A percentile compares a stretch with the other conserved stretches of the same genome.
Conservation (phyloP, 2,113 vertebrate genomes). For the Serilophus lunatus region DNA sequence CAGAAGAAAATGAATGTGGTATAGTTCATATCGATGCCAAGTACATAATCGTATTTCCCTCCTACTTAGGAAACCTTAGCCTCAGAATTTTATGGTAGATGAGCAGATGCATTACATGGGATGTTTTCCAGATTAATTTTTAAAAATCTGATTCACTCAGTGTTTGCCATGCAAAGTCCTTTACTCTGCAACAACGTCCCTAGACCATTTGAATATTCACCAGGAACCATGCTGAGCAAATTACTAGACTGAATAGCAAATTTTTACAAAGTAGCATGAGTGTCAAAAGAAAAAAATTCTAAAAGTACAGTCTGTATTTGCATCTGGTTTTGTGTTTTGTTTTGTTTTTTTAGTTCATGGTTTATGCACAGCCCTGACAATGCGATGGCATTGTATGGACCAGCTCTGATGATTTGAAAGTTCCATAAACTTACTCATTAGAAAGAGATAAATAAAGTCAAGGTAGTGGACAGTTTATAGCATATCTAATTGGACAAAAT, state of each 20-base stretch:
- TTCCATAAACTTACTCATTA: neutral
- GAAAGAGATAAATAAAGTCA: neutral
- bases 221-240: neutral
- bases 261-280: neutral
- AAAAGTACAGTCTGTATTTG: fast-evolving
- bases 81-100: conserved; percentile 30
- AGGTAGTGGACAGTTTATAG: neutral
- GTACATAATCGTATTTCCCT: conserved; percentile 43
- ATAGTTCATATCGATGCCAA: conserved; percentile 33
- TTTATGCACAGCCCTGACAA: neutral
- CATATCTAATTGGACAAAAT: neutral
- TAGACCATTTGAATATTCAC: neutral
- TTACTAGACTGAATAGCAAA: neutral
- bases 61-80: conserved; percentile 48
- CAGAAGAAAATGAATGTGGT: neutral
- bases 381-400: too few relatives aligned
- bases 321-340: neutral
- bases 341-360: neutral
- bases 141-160: conserved; percentile 28
- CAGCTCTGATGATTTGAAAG: neutral
- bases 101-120: conserved; percentile 56
- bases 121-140: conserved; percentile 49
- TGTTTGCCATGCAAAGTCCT: neutral
- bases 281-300: neutral
- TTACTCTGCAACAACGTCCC: neutral